Evolutionary conservation across 2,797 vertebrate genomes (phyloP).

Genomic region (Cygnus olor): DNA sequence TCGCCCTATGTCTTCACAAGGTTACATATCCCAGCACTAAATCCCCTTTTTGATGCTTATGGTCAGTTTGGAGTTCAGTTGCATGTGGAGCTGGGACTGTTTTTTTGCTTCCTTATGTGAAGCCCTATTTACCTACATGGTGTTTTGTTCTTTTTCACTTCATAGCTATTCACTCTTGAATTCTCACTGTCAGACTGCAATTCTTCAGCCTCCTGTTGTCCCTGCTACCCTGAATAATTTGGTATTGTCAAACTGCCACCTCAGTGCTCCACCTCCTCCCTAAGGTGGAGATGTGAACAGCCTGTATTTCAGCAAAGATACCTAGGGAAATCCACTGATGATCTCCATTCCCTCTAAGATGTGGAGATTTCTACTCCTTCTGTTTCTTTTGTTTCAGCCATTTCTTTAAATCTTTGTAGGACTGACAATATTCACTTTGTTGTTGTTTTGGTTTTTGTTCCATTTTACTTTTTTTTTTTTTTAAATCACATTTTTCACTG

Average conservation of each 20-base stretch:
- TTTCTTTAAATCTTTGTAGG: background rate
- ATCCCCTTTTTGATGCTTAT: background rate
- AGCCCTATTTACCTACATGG: background rate
- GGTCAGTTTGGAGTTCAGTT: background rate
- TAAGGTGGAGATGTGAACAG: background rate
- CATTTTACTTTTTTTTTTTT: background rate
- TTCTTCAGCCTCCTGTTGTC: background rate
- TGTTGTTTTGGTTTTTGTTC: background rate
- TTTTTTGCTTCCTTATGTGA: background rate
- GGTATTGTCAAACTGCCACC: constrained; percentile 18
- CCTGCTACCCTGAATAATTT: background rate
- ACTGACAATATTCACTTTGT: background rate
- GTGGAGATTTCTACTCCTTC: background rate
- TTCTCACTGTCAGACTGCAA: background rate
- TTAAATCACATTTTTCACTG: background rate
- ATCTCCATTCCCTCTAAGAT: background rate
- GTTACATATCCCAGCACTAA: background rate
- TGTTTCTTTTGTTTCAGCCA: background rate
- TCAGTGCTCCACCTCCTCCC: constrained; percentile 10
- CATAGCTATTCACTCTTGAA: background rate
- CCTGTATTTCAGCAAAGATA: background rate
- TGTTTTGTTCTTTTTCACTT: background rate
- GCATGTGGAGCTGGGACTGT: background rate
- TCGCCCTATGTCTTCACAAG: background rate
- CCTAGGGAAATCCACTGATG: background rate